Evolutionary conservation across 2,888 invertebrate genomes (phyloP).

Genomic region (Mesorhabditis sp.): DNA sequence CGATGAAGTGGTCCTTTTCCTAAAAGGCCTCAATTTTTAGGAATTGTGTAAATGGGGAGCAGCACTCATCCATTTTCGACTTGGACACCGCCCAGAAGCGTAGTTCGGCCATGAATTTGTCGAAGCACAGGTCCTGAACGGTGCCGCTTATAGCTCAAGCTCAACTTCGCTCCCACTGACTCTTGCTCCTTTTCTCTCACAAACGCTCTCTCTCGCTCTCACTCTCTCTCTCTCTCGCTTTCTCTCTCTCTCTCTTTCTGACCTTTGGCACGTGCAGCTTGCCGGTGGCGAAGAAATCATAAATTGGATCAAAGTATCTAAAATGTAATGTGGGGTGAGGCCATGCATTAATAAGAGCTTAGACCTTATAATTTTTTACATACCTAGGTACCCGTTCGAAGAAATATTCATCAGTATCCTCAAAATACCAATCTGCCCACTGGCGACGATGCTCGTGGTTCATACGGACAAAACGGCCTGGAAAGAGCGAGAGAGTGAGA

Average conservation of each 20-base stretch:
- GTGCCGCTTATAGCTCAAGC: no score
- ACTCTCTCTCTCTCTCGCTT: no score
- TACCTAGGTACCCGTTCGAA: constrained; percentile 54
- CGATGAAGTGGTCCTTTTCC: constrained; percentile 57
- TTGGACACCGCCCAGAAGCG: constrained; percentile 56
- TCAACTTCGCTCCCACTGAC: no score
- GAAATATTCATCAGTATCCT: constrained; percentile 54
- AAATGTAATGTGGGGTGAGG: constrained; percentile 9
- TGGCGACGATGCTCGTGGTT: constrained; percentile 53
- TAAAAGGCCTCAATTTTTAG: constrained; percentile 10
- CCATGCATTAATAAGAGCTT: background rate
- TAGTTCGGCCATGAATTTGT: constrained; percentile 57
- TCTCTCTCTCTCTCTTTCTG: background rate
- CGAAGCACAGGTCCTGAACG: constrained; percentile 49
- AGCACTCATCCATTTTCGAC: constrained; percentile 55
- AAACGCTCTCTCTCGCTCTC: no score
- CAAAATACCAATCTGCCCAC: constrained; percentile 56
- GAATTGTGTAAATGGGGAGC: constrained; percentile 52
- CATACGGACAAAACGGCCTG: constrained; percentile 49
- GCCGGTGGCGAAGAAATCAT: constrained; percentile 56
- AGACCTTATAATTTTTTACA: background rate
- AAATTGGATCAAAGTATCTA: constrained; percentile 57
- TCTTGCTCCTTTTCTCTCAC: no score
- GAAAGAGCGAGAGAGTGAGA: background rate
- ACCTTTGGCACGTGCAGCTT: constrained; percentile 55